Base-by-base conservation (phyloP, 2,888 invertebrate genomes). In the Melinopterus prodromus region DNA sequence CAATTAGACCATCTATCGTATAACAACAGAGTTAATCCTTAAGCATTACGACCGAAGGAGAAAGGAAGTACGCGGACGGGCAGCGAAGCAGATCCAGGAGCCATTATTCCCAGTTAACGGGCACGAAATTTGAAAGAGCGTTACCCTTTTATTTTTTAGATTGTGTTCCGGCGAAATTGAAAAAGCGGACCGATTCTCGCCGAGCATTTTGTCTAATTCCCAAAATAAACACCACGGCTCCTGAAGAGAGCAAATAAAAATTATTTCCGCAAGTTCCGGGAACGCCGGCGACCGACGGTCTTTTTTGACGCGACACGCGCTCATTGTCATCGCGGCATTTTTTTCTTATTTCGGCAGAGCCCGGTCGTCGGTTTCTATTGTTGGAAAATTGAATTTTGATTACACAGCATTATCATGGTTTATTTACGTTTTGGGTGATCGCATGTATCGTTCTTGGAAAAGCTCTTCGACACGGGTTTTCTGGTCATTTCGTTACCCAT, bases 131-230 rank as follows among this genome's bases (percentile, higher is more conserved):
- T 53, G 53, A 53, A 53, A 12, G 53, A 53, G 53, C 53, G 53
- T 53, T 53, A 53, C 53, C 53, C 53, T 53, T 53, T 53, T 7
- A 53, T 53, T 53, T 53, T 53, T 53, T 53, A 7, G 53, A 53
- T 53, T 53, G 53, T 53, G 53, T 53, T 53, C 53, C 53, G 53
- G 53, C 53, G 53, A 53, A 53, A 53, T 53, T 53, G 53, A 53
- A 53, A 53, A 53, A 53, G 12, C 53, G 53, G 12, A 12, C 26
- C 26, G 26, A 26, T 26, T 26, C 26, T 26, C 53, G 53, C 53
- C 53, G 53, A 12, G 53, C 12, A 53, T 53, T 53, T 12, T 53
- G 53, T 53, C 53, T 53, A 53, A 53, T 53, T 53, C 53, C 53
- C 53, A 53, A 53, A 53, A 53, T 53, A 53, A 53, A 53, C 53